Base-by-base conservation (phyloP, 64 coral and sea anemone genomes). In the Montipora foliosa region DNA sequence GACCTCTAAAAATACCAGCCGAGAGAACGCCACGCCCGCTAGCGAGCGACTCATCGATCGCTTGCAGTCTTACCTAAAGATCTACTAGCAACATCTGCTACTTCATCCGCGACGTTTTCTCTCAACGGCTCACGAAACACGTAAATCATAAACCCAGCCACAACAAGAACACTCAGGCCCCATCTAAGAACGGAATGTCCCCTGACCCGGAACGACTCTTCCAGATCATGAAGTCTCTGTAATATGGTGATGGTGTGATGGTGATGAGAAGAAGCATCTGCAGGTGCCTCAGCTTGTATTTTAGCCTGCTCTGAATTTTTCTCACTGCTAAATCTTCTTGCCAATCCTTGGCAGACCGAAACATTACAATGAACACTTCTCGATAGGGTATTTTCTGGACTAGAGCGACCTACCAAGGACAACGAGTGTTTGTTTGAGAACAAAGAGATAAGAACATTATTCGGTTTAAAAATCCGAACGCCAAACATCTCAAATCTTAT, bases 71-170 rank as follows among this genome's bases (percentile, higher is more conserved):
- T 95, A 99, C 98, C 95, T 47, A 99, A 74, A 47, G 98, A 99
- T 81, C 95, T 91, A 17, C 92, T 96, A 16, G 98, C 98, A 68
- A 99, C 98, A 79, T 92, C 95, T 79, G 98, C 98, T 57, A 99
- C 90, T 91, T 99, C 98, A 81, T 99, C 98, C 10, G 95, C 98
- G 55, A 99, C 98, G 66, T 99, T 99, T 67, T 96, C 95, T 21
- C 88, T 78, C 11, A 99, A 74, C 55, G 87, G 84, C 79, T 99
- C 98, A 16, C 98, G 92, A 74, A 99, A 99, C 48, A 99, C 64
- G 78, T 99, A 99, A 20, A 99, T 21, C 1, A 49, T 64, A 15
- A 78, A 51, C 6, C 69, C 77, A 20, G 64, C 14, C 17, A 91
- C 59, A 47, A 90, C 16, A 25, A 94, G 57, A 4, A 77, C 45